Evolutionary conservation across 2,797 vertebrate species (phyloP).

Genomic region (Falco rusticolus): DNA sequence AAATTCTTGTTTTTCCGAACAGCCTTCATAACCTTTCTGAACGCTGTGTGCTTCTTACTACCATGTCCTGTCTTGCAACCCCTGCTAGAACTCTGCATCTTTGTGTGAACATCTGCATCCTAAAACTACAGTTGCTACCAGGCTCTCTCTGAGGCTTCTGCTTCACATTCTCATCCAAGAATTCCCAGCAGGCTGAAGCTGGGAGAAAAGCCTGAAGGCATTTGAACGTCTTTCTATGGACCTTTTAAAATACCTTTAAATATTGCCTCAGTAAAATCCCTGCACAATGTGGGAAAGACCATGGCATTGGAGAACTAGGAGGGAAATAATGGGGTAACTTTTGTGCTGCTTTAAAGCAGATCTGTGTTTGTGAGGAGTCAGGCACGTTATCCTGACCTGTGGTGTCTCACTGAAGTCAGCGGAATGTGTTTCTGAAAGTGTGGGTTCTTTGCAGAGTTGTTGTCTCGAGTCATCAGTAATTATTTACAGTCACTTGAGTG

Average conservation of each 20-base stretch:
- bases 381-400: not conserved
- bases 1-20: not conserved
- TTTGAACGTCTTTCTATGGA: not conserved
- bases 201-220: conserved; percentile 10
- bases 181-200: not conserved
- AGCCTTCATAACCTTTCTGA: not conserved
- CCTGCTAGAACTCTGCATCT: not conserved
- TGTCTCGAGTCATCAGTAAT: not conserved
- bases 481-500: not conserved
- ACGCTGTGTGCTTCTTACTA: not conserved
- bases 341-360: not conserved
- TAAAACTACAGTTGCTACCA: not conserved
- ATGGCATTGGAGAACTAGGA: not conserved
- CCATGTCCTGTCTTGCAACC: not conserved
- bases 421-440: not conserved
- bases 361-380: not conserved
- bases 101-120: not conserved
- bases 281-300: not conserved
- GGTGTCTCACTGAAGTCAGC: not conserved
- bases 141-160: not conserved
- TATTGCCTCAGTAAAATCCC: conserved; percentile 7
- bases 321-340: not conserved
- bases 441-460: not conserved
- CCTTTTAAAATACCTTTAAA: conserved; percentile 30
- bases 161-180: not conserved